These are phyloP conservation scores for Pogonomyrmex barbatus DNA, from an alignment of 1,140 invertebrate genomes.

Conservation along the genomic window DNA sequence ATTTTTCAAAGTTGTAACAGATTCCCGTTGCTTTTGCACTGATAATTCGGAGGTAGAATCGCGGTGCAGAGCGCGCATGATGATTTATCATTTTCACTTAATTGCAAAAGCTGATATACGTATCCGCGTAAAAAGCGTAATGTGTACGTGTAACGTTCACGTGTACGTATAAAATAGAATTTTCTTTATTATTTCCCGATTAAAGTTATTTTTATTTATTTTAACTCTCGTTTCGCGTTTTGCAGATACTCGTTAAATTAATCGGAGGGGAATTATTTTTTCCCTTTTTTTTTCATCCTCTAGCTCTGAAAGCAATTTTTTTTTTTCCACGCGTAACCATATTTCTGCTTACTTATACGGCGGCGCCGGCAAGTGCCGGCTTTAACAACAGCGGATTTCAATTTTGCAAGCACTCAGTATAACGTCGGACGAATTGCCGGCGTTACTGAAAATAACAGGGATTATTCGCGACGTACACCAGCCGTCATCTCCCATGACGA, in stretches of 20 bases:
- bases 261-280: neutral
- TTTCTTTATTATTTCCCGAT: neutral
- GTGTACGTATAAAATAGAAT: neutral
- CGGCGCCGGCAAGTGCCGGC: slow-evolving; percentile 9
- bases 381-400: slow-evolving; percentile 45
- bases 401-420: slow-evolving; percentile 61
- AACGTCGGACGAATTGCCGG: slow-evolving; percentile 52
- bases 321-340: neutral
- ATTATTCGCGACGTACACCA: slow-evolving; percentile 54
- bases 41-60: neutral
- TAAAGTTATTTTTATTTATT: neutral
- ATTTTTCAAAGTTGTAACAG: neutral
- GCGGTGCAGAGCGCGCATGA: neutral
- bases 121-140: neutral
- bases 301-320: neutral
- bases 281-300: neutral
- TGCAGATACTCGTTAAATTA: slow-evolving; percentile 13
- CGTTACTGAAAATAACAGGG: slow-evolving; percentile 69
- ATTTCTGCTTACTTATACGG: neutral
- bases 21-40: neutral
- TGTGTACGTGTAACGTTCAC: too few species aligned
- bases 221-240: neutral
- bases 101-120: neutral
- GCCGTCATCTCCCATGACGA: slow-evolving; percentile 71
- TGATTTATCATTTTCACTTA: neutral